Evolutionary conservation across 1,140 invertebrate genomes (phyloP).

Genomic region (Drosophila orosa): DNA sequence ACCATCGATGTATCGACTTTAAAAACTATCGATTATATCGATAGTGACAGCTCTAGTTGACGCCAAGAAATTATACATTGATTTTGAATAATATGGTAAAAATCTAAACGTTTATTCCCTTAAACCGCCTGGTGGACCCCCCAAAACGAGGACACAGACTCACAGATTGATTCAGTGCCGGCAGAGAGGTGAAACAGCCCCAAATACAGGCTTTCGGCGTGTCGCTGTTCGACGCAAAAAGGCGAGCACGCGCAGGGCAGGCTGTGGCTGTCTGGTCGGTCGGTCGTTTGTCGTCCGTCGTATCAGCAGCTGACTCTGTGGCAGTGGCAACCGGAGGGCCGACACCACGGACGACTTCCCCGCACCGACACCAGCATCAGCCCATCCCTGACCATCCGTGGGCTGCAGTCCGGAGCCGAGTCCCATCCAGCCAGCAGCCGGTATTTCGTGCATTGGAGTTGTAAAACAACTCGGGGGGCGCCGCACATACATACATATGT

Average conservation of each 20-base stretch:
- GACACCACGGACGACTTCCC: constrained; percentile 29
- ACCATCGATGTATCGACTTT: background rate
- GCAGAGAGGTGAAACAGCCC: background rate
- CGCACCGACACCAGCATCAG: constrained; percentile 48
- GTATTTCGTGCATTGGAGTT: constrained; percentile 44
- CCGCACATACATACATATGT: constrained; percentile 31
- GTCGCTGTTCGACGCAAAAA: constrained; percentile 61
- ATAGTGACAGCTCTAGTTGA: constrained; percentile 26
- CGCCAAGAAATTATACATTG: constrained; percentile 47
- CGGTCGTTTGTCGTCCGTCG: constrained; percentile 41
- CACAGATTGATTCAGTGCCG: background rate
- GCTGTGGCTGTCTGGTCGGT: constrained; percentile 16
- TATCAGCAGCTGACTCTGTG: constrained; percentile 65
- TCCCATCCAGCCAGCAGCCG: constrained; percentile 48
- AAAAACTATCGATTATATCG: background rate
- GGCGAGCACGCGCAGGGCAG: constrained; percentile 67
- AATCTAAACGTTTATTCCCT: constrained; percentile 5
- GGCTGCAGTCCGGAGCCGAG: constrained; percentile 23
- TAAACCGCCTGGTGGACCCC: background rate
- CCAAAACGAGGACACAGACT: background rate
- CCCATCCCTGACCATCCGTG: constrained; percentile 15
- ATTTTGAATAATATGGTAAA: constrained; percentile 51
- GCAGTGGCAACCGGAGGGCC: constrained; percentile 31
- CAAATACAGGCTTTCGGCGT: constrained; percentile 28
- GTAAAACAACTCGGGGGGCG: constrained; percentile 37